A percentile compares a stretch with the other conserved stretches of the same genome.
phyloP scores from a whole-genome alignment of 2,888 invertebrate species.

The Adelphocoris suturalis region DNA sequence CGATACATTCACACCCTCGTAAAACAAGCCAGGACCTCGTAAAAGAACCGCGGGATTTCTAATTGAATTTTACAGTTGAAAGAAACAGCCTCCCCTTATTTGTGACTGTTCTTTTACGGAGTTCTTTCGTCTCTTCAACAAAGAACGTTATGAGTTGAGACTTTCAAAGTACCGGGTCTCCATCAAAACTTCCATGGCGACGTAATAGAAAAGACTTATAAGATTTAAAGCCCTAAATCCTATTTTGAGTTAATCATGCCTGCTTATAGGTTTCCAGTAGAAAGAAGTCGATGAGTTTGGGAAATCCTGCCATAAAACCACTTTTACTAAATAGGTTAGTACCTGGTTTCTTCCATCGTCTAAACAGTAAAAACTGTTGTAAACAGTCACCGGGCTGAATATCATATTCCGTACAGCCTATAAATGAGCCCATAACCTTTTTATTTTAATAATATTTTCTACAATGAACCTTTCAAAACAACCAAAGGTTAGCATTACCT shows the following conservation, averaged over 20 bases:
- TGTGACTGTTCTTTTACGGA: slow-evolving; percentile 32
- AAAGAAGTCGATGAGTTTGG: too few species aligned
- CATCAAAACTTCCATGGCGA: neutral
- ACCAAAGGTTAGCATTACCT: too few species aligned
- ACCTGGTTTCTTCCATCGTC: too few species aligned
- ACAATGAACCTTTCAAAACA: too few species aligned
- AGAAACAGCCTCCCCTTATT: slow-evolving; percentile 20
- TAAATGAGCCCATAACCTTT: too few species aligned
- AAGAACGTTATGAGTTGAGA: slow-evolving; percentile 29
- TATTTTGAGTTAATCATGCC: neutral
- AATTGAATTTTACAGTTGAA: slow-evolving; percentile 60
- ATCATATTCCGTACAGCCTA: too few species aligned
- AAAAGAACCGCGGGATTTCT: slow-evolving; percentile 56
- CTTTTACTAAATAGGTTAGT: too few species aligned
- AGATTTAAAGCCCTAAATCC: neutral
- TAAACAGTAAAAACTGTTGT: too few species aligned
- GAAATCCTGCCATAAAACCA: too few species aligned
- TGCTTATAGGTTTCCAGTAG: too few species aligned
- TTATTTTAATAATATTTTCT: too few species aligned
- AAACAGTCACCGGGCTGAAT: too few species aligned
- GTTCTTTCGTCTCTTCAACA: neutral
- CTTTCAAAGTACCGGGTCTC: slow-evolving; percentile 2
- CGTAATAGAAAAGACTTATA: neutral
- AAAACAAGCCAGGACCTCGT: slow-evolving; percentile 52
- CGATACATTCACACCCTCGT: slow-evolving; percentile 59